Evolutionary conservation across 2,113 vertebrate species (phyloP), one percentile per base, ranked within the genome.

Genomic region (Antechinus stuartii): DNA sequence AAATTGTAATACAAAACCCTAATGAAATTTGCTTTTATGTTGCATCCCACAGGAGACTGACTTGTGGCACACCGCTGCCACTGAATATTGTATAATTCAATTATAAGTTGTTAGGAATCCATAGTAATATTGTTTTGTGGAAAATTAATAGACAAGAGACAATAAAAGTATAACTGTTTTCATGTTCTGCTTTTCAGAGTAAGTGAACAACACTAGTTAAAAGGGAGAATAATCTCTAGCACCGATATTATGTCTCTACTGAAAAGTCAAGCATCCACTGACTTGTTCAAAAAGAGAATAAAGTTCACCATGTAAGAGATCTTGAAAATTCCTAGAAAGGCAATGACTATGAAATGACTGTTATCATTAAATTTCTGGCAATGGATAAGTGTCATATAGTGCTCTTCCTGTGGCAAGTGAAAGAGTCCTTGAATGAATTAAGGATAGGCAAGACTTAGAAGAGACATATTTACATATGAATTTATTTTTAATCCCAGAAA

Each of bases 61-160:
- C 6, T 84, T 42, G 68, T 84, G 19, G 68, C n/a, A 84, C 16
- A 84, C n/a, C 35, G 26, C 61, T 42, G n/a, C 19, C 68, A 84
- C 68, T 42, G n/a, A 42, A 84, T 84, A 84, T 84, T 84, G 16
- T 84, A 2, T 84, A 42, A 84, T 84, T 84, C 19, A 84, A 84
- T 84, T 84, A 84, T 84, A 42, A 84, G n/a, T 84, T 42, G 68
- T 84, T 84, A 84, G 68, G n/a, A n/a, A 84, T 84, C n/a, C n/a
- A 84, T 42, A 84, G 68, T 84, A 84, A 84, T 84, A 42, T 84
- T 84, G 68, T 42, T 84, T 84, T 84, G 35, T 84, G 16, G 35
- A 42, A 84, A 84, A 84, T 84, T 84, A 84, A 84, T 7, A 84
- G 22, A 84, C 2, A 9, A 84, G n/a, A 42, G n/a, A 84, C n/a